Percentiles rank a stretch among this genome's conserved stretches.
Evolutionary conservation across 2,113 vertebrate species (phyloP).

Genomic region (Pyxicephalus adspersus): DNA sequence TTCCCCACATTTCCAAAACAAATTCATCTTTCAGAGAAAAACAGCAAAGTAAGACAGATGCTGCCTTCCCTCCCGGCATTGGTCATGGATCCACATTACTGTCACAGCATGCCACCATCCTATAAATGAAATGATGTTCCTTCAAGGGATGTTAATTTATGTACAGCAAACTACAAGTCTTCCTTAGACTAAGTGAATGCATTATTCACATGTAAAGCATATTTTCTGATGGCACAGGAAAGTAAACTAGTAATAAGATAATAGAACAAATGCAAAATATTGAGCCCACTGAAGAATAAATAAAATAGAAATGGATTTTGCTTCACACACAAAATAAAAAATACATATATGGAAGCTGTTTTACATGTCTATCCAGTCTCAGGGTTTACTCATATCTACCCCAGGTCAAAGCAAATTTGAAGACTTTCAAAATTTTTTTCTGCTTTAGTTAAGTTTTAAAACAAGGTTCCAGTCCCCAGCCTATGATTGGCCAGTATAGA

Average conservation of each 20-base stretch:
- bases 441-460: too few species aligned
- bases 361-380: too few species aligned
- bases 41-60: conserved; percentile 60
- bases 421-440: too few species aligned
- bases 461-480: too few species aligned
- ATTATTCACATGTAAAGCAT: neutral
- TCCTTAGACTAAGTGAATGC: conserved; percentile 17
- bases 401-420: too few species aligned
- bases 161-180: conserved; percentile 34
- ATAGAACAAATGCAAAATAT: neutral
- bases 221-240: neutral
- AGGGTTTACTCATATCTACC: too few species aligned
- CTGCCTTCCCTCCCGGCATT: conserved; percentile 35
- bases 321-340: too few species aligned
- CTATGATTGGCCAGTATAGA: too few species aligned
- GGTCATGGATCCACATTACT: conserved; percentile 47
- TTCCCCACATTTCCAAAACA: conserved; percentile 14
- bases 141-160: conserved; percentile 19
- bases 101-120: conserved; percentile 32
- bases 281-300: too few species aligned
- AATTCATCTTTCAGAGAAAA: conserved; percentile 40
- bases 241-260: neutral
- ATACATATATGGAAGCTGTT: too few species aligned
- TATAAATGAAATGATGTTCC: conserved; percentile 20
- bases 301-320: too few species aligned